A percentile compares a stretch with the other conserved stretches of the same genome.
phyloP scores from a whole-genome alignment of 2,797 vertebrate species.

The Hydrocynus forskahlii region DNA sequence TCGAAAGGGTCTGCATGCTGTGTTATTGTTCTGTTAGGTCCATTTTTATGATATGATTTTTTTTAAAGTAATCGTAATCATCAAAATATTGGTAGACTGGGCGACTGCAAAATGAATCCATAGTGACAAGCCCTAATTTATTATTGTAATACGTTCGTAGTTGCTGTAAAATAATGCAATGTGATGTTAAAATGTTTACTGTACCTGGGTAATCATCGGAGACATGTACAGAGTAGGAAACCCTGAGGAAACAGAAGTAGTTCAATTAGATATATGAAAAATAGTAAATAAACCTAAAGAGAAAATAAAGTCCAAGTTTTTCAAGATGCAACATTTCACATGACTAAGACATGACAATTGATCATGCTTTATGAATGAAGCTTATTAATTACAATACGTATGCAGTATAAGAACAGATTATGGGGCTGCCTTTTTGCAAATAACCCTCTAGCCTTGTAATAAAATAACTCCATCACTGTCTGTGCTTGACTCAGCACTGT shows the following conservation, averaged over 20 bases:
- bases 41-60: not conserved
- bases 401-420: not conserved
- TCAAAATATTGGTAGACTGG: not conserved
- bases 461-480: conserved; percentile 1
- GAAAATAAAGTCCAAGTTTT: not conserved
- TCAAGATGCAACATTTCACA: not conserved
- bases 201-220: conserved; percentile 92
- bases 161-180: not conserved
- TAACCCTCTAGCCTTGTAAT: conserved; percentile 21
- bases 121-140: not conserved
- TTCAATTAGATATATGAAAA: conserved; percentile 34
- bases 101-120: not conserved
- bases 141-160: not conserved
- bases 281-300: not conserved
- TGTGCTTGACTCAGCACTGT: conserved; percentile 30
- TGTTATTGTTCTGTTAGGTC: not conserved
- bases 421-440: conserved; percentile 9
- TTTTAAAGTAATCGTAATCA: too few species aligned
- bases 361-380: not conserved
- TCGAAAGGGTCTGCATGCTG: too few species aligned
- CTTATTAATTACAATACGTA: conserved; percentile 5
- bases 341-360: not conserved
- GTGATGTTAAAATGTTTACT: conserved; percentile 4
- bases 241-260: conserved; percentile 68
- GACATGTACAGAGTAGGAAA: conserved; percentile 87